Percentiles rank a stretch among this genome's conserved stretches.
Evolutionary conservation across 2,888 invertebrate genomes (phyloP).

Genomic region (Nineta flava): DNA sequence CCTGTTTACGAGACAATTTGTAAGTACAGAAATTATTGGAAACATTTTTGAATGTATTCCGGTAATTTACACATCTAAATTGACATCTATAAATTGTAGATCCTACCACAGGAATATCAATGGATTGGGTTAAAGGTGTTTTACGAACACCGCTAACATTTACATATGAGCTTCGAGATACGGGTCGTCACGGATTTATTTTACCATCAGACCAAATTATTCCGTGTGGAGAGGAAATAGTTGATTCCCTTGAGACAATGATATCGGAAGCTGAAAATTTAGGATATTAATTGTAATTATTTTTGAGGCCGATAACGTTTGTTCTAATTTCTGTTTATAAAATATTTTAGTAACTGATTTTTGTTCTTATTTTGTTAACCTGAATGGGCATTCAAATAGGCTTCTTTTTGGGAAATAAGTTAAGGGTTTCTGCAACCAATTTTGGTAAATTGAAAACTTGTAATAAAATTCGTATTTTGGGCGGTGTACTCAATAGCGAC

Average conservation of each 20-base stretch:
- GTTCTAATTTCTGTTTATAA: too few species aligned
- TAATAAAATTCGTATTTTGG: too few species aligned
- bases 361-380: too few species aligned
- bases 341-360: too few species aligned
- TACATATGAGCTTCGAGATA: slow-evolving; percentile 48
- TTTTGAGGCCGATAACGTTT: too few species aligned
- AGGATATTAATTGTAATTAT: slow-evolving; percentile 8
- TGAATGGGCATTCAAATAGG: too few species aligned
- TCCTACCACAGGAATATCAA: slow-evolving; percentile 41
- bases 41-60: not conserved
- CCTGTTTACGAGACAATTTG: slow-evolving; percentile 32
- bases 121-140: slow-evolving; percentile 56
- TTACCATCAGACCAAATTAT: slow-evolving; percentile 48
- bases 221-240: slow-evolving; percentile 46
- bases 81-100: slow-evolving; percentile 23
- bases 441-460: too few species aligned
- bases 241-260: slow-evolving; percentile 37
- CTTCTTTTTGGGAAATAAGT: too few species aligned
- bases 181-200: slow-evolving; percentile 43
- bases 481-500: too few species aligned
- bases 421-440: too few species aligned
- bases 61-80: not conserved
- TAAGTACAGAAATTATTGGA: slow-evolving; percentile 20
- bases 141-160: slow-evolving; percentile 43
- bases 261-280: slow-evolving; percentile 28